Base-by-base conservation (phyloP, 2,888 invertebrate genomes). In the Epinotia ramella region DNA sequence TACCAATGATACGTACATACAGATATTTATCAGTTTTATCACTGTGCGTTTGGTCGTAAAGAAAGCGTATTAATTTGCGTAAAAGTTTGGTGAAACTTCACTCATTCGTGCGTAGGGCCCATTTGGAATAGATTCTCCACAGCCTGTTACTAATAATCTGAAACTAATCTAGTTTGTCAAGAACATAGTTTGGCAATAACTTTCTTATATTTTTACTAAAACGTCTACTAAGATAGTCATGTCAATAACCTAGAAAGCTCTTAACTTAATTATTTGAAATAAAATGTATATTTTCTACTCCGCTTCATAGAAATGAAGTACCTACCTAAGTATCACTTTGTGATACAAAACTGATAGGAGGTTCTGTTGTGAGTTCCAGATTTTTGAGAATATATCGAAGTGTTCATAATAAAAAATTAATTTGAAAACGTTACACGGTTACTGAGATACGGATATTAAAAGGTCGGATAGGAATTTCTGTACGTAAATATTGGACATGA, bases 1-100 rank as follows among this genome's bases (percentile, higher is more conserved):
- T 57, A 33, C 18, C 49, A n/a, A n/a, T n/a, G n/a, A n/a, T n/a
- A n/a, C n/a, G n/a, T 20, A 20, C 20, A 1, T 20, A 20, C 20
- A 20, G 20, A 20, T 20, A 20, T 20, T 28, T 2, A 28, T 28
- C 24, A 28, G n/a, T 2, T 60, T 28, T 33, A 33, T 6, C 33
- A 33, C 33, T n/a, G 49, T 62, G 49, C 53, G 71, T 71, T 70
- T 65, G 62, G 71, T 63, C 63, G 76, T 46, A 71, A 72, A 72
- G 76, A 76, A 76, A 76, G 76, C 76, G 76, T 40, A 63, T 67
- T 75, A 62, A 72, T 46, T 63, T 62, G 70, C 71, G 66, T 71
- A 76, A 62, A 66, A 66, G 66, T 72, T 72, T 66, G 53, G 72
- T 46, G 72, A 72, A 72, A 76, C 60, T 71, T 60, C 70, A 76